Evolutionary conservation across 2,797 vertebrate species (phyloP).

Genomic region (Pteropus rufus): DNA sequence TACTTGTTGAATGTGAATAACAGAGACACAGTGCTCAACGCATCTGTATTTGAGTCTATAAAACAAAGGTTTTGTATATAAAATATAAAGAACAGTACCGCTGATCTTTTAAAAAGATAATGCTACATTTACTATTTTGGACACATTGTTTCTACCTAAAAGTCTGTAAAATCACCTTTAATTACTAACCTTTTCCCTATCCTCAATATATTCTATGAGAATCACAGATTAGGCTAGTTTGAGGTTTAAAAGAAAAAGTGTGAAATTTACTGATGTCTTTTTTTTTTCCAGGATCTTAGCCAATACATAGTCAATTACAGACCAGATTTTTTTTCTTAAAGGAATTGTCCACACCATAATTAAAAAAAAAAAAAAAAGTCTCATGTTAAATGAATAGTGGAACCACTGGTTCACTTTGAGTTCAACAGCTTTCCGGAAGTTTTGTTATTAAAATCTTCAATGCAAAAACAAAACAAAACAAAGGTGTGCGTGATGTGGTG

Average conservation of each 20-base stretch:
- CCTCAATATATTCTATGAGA: background rate
- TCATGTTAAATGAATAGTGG: background rate
- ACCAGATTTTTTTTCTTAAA: background rate
- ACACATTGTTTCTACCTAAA: background rate
- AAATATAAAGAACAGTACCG: background rate
- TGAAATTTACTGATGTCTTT: background rate
- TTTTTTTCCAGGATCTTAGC: background rate
- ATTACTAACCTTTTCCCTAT: background rate
- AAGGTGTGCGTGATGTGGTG: background rate
- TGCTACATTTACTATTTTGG: background rate
- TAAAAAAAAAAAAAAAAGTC: background rate
- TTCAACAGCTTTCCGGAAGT: background rate
- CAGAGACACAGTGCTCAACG: background rate
- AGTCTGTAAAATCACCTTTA: background rate
- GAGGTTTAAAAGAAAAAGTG: background rate
- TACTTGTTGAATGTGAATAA: background rate
- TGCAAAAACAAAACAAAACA: background rate
- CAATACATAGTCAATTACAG: background rate
- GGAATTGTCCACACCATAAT: background rate
- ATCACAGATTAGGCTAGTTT: background rate
- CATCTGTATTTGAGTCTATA: background rate
- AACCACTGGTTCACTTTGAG: background rate
- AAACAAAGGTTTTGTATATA: background rate
- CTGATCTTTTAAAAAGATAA: background rate
- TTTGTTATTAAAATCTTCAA: background rate